Evolutionary conservation across 2,113 vertebrate species (phyloP), one percentile per base, ranked within the genome.

Genomic region (Hiodon alosoides): DNA sequence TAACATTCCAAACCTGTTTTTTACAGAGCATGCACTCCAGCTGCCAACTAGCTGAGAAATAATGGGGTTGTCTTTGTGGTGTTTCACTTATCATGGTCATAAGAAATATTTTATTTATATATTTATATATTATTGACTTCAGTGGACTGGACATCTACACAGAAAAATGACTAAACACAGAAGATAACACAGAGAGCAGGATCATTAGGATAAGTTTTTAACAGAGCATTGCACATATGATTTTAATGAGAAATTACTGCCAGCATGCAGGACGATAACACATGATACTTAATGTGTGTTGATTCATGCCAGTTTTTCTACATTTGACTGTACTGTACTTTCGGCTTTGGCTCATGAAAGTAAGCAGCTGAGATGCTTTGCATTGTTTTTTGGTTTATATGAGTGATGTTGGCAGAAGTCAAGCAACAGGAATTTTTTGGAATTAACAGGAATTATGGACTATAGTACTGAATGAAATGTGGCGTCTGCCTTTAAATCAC

Each of bases 91-190:
- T 84, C 84, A 85, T 73, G 69, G 77, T 71, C 79, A 69, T 77
- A 80, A 83, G 83, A 80, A 78, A 72, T 67, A 79, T 77, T 87
- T 87, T 86, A 87, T 87, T 86, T n/a, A n/a, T n/a, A n/a, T n/a
- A n/a, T n/a, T n/a, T n/a, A n/a, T n/a, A 79, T 77, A 87, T 87
- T 86, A 87, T 87, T 86, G 87, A 83, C 83, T 85, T 84, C 84
- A 86, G 84, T 82, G 81, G 81, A 79, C 83, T 82, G 86, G 83
- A 87, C 82, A 85, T 89, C 82, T 85, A 82, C 80, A 80, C 78
- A 75, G 71, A 83, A 77, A 83, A 83, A 83, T 80, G 80, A 76
- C 6, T 78, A 2, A n/a, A 50, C 48, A 4, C 57, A 70, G 69
- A 72, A 74, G 73, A 51, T 66, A 62, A 3, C 31, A 2, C 50